Evolutionary conservation across 2,888 invertebrate species (phyloP).

Genomic region (Melieria picta): DNA sequence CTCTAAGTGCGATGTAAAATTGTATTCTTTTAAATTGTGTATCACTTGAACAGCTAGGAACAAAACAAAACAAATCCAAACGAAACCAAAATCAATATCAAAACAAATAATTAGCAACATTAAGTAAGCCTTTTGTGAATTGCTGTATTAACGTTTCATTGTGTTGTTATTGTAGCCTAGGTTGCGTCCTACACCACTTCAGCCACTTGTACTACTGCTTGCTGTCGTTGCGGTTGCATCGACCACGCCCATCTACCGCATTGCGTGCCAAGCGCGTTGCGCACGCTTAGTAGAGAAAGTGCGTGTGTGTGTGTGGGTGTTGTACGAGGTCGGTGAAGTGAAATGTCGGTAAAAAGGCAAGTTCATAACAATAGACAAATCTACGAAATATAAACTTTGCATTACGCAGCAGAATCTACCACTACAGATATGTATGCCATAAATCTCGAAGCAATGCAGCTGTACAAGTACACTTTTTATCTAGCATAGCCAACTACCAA

Average conservation of each 20-base stretch:
- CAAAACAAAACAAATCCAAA: too few relatives aligned
- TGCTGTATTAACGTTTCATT: constrained; percentile 37
- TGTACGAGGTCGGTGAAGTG: constrained; percentile 13
- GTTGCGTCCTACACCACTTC: constrained; percentile 46
- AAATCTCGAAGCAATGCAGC: constrained; percentile 1
- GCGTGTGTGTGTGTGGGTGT: constrained; percentile 31
- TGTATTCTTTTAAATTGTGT: too few relatives aligned
- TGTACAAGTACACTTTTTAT: not conserved
- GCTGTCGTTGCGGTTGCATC: constrained; percentile 38
- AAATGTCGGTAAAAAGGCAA: constrained; percentile 29
- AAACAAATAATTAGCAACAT: not conserved
- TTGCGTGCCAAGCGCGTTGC: constrained; percentile 35
- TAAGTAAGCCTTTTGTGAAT: constrained; percentile 28
- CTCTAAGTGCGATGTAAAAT: too few relatives aligned
- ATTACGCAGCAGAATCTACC: not conserved
- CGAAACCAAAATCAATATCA: too few relatives aligned
- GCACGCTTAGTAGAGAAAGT: constrained; percentile 24
- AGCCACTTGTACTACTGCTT: constrained; percentile 33
- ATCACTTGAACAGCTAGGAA: too few relatives aligned
- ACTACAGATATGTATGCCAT: too few relatives aligned
- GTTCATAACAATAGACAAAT: constrained; percentile 27
- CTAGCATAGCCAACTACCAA: not conserved
- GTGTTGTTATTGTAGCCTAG: constrained; percentile 73
- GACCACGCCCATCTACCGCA: constrained; percentile 33
- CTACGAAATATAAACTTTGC: constrained; percentile 4